Percentiles rank a stretch among this genome's conserved stretches.
These are phyloP conservation scores for Micronycteris hirsuta DNA, from an alignment of 2,113 vertebrate genomes.

Conservation along the genomic window DNA sequence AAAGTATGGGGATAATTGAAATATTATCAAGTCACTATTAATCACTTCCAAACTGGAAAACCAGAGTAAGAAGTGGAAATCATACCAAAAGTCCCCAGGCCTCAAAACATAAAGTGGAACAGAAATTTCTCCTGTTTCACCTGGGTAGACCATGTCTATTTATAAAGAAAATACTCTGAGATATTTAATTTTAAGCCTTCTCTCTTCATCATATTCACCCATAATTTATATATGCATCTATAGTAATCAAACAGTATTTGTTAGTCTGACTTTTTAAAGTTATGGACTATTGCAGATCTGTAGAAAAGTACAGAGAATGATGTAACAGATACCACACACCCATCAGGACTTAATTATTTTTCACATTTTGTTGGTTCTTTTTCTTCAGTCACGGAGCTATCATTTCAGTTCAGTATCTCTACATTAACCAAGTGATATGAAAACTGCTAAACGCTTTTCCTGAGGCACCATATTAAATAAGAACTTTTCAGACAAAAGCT, in stretches of 20 bases:
- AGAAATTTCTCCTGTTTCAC: conserved; percentile 12
- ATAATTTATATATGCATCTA: neutral
- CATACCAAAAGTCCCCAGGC: neutral
- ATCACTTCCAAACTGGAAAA: conserved; percentile 24
- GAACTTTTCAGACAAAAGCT: neutral
- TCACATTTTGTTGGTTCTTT: neutral
- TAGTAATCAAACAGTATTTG: neutral
- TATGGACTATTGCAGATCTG: neutral
- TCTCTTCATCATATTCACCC: neutral
- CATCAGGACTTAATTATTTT: neutral
- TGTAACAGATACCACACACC: neutral
- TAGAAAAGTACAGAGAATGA: neutral
- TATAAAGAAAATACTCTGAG: neutral
- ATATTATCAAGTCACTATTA: neutral
- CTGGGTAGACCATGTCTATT: neutral
- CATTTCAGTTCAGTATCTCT: neutral
- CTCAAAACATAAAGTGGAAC: neutral
- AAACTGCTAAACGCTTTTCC: neutral
- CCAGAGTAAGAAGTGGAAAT: neutral
- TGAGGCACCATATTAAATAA: neutral
- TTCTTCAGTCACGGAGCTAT: neutral
- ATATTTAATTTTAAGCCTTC: neutral
- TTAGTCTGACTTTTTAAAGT: neutral
- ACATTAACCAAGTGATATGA: neutral
- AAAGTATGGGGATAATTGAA: neutral